These are phyloP conservation scores for Cheumatopsyche charites DNA, from an alignment of 1,140 invertebrate genomes.

Conservation along the genomic window DNA sequence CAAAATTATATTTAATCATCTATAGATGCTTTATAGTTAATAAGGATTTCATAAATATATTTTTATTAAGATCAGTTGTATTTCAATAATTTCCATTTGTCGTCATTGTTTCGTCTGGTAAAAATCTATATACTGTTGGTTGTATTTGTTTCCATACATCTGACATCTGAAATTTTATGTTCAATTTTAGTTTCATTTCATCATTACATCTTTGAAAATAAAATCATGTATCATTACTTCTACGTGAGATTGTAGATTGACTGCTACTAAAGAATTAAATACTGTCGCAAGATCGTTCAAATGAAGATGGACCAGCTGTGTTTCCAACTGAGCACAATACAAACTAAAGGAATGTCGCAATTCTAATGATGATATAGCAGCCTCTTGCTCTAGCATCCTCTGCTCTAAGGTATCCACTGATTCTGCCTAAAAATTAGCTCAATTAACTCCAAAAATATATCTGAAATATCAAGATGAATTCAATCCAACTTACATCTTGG, in stretches of 20 bases:
- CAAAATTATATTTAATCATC: no score
- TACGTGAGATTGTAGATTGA: slow-evolving; percentile 66
- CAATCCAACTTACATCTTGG: slow-evolving; percentile 40
- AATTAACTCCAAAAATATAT: slow-evolving; percentile 36
- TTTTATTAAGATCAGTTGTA: no score
- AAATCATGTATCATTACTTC: slow-evolving; percentile 61
- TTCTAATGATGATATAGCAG: slow-evolving; percentile 73
- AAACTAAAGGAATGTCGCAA: slow-evolving; percentile 73
- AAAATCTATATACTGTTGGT: slow-evolving; percentile 63
- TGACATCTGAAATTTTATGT: slow-evolving; percentile 57
- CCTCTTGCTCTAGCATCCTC: slow-evolving; percentile 74
- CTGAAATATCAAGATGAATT: neutral
- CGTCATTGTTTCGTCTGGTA: slow-evolving; percentile 56
- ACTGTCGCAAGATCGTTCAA: slow-evolving; percentile 70
- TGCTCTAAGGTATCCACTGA: slow-evolving; percentile 72
- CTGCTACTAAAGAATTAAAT: slow-evolving; percentile 66
- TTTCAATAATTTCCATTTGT: slow-evolving; percentile 54
- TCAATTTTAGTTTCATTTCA: neutral
- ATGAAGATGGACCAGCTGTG: slow-evolving; percentile 72
- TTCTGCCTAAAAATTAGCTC: slow-evolving; percentile 63
- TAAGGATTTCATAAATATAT: no score
- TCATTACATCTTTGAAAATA: neutral
- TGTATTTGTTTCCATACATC: slow-evolving; percentile 66
- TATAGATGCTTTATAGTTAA: no score
- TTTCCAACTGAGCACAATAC: slow-evolving; percentile 76